These are phyloP conservation scores for Anadara kagoshimensis DNA, from an alignment of 1,140 invertebrate species.

Conservation along the genomic window DNA sequence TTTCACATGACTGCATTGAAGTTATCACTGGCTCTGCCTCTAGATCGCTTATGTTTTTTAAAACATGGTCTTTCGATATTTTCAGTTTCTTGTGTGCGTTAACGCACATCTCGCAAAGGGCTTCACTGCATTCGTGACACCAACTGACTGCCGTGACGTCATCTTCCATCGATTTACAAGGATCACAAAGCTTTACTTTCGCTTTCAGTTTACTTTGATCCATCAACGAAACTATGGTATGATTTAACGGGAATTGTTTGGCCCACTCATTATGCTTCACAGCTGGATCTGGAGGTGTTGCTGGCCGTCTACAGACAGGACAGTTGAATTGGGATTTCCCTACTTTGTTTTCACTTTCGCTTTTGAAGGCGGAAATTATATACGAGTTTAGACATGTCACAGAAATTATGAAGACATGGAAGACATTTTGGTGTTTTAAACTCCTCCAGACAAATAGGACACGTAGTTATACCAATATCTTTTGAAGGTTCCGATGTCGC, in stretches of 20 bases:
- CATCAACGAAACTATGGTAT: neutral
- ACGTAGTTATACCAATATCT: neutral
- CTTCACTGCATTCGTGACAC: constrained; percentile 12
- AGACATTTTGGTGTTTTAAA: constrained; percentile 9
- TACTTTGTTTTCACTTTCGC: neutral
- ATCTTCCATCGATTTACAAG: neutral
- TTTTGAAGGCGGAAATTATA: neutral
- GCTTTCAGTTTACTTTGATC: neutral
- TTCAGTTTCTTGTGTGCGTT: neutral
- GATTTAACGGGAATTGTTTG: neutral
- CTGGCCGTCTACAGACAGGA: neutral
- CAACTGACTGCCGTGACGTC: neutral
- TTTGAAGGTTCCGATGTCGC: too few species aligned
- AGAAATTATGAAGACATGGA: constrained; percentile 16
- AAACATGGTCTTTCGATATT: constrained; percentile 8
- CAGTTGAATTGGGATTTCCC: constrained; percentile 5
- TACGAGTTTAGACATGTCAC: constrained; percentile 12
- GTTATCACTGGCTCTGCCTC: too few species aligned
- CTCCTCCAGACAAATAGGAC: constrained; percentile 10
- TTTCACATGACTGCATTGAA: neutral
- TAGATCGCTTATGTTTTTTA: constrained; percentile 1
- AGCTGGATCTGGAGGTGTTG: neutral
- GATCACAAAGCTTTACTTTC: neutral
- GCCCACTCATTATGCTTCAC: neutral
- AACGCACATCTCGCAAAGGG: constrained; percentile 9